Base-by-base conservation (phyloP, 2,113 vertebrate species). In the Geococcyx californianus region DNA sequence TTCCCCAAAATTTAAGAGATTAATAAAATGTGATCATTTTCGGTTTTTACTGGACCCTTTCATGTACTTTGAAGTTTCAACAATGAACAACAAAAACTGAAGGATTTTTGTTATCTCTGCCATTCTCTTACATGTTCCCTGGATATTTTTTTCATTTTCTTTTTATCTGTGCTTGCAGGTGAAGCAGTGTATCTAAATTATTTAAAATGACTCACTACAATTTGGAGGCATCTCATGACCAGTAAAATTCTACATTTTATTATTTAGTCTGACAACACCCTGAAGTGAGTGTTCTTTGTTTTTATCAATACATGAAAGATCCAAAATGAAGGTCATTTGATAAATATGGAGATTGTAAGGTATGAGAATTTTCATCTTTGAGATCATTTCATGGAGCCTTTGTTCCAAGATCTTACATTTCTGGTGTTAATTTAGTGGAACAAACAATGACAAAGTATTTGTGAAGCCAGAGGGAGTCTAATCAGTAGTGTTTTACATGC, bases 381-480 rank as follows among this genome's bases (percentile, higher is more conserved):
- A 81, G 60, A 89, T 20, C 31, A 55, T 84, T 94, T 81, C 16
- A 11, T 72, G n/a, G 58, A 69, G 68, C 45, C 56, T 87, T 64
- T 85, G 26, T 82, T 95, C 42, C 60, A 87, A 64, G 49, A 66
- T 55, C 25, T 51, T 72, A 36, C 29, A 21, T 93, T 96, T 96
- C 83, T 94, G 44, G 73, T 75, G 49, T 51, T 84, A 92, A 94
- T 95, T 93, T 93, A 70, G 49, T 64, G 76, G 45, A 90, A 84
- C n/a, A 95, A 95, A 84, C 73, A 96, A 75, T 59, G 52, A 88
- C 83, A 77, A 86, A 88, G 64, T 70, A 84, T 96, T 91, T 92
- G 75, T 78, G 60, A 95, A 91, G 60, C 56, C 45, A 83, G 76
- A 92, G 40, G 47, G 70, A 96, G n/a, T 64, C 69, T 93, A 94